A percentile compares a stretch with the other conserved stretches of the same genome.
phyloP scores from a whole-genome alignment of 2,888 invertebrate genomes.

The Lamproptera curius region DNA sequence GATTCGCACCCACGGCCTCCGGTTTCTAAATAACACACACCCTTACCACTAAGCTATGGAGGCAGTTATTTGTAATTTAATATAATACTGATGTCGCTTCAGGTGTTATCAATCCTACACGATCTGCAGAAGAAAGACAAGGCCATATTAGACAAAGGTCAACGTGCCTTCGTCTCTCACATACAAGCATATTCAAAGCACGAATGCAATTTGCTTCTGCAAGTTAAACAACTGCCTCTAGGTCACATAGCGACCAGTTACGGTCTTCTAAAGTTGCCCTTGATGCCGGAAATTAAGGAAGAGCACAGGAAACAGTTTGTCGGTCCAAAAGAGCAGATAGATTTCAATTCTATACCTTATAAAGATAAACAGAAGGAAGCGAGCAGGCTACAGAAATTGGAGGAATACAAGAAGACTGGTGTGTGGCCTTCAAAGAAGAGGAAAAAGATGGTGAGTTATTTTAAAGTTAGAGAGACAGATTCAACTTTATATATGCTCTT shows the following conservation, averaged over 20 bases:
- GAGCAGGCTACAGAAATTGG: conserved; percentile 83
- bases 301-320: conserved; percentile 64
- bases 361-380: conserved; percentile 88
- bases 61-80: no score
- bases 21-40: no score
- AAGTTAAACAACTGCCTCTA: conserved; percentile 92
- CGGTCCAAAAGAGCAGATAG: conserved; percentile 77
- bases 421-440: conserved; percentile 83
- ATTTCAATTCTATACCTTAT: conserved; percentile 87
- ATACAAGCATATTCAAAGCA: conserved; percentile 96
- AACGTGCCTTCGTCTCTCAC: conserved; percentile 96
- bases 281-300: conserved; percentile 96
- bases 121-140: conserved; percentile 84
- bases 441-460: conserved; percentile 68
- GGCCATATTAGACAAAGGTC: conserved; percentile 90
- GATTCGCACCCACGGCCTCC: no score
- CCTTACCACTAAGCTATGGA: no score
- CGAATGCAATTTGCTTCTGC: conserved; percentile 93
- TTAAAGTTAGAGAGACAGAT: no score
- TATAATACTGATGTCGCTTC: conserved; percentile 26
- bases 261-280: conserved; percentile 93
- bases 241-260: conserved; percentile 89
- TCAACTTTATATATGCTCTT: no score
- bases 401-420: conserved; percentile 85
- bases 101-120: conserved; percentile 79